A percentile compares a stretch with the other conserved stretches of the same genome.
These are phyloP conservation scores for Drosophila saltans DNA, from an alignment of 1,140 invertebrate species.

Conservation along the genomic window DNA sequence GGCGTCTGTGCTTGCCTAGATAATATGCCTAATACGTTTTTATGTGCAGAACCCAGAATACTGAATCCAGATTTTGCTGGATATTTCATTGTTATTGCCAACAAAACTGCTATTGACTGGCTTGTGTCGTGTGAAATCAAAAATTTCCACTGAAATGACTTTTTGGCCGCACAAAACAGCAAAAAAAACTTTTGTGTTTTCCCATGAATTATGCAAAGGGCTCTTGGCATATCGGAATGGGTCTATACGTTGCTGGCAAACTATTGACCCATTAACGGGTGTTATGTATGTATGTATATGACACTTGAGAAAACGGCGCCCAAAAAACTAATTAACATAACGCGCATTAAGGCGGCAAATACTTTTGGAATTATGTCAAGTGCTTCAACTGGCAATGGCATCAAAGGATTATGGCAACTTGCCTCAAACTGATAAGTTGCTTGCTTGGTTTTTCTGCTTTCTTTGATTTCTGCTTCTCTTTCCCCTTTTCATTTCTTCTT, in stretches of 20 bases:
- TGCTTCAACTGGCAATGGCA: constrained; percentile 48
- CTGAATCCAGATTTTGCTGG: constrained; percentile 22
- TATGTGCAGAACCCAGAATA: constrained; percentile 46
- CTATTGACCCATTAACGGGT: constrained; percentile 79
- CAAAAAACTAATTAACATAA: constrained; percentile 76
- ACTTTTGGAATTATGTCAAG: constrained; percentile 75
- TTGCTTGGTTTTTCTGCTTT: not conserved
- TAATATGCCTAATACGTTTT: constrained; percentile 82
- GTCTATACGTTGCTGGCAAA: constrained; percentile 36
- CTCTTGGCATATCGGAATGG: constrained; percentile 34
- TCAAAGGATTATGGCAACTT: constrained; percentile 66
- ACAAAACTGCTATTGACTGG: constrained; percentile 70
- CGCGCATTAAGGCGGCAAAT: constrained; percentile 66
- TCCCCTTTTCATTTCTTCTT: constrained; percentile 13
- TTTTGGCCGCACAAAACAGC: constrained; percentile 35
- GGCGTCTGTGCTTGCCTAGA: constrained; percentile 71
- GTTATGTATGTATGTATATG: constrained; percentile 26
- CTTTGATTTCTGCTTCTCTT: not conserved
- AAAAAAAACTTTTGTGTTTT: constrained; percentile 52
- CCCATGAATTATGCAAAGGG: constrained; percentile 76
- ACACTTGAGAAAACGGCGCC: constrained; percentile 50
- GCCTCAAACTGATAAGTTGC: constrained; percentile 46
- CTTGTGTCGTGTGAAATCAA: constrained; percentile 73
- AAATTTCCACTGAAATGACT: constrained; percentile 79
- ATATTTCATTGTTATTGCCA: constrained; percentile 70